These are phyloP conservation scores for Chiroxiphia lanceolata DNA, from an alignment of 2,797 vertebrate genomes.

Conservation along the genomic window DNA sequence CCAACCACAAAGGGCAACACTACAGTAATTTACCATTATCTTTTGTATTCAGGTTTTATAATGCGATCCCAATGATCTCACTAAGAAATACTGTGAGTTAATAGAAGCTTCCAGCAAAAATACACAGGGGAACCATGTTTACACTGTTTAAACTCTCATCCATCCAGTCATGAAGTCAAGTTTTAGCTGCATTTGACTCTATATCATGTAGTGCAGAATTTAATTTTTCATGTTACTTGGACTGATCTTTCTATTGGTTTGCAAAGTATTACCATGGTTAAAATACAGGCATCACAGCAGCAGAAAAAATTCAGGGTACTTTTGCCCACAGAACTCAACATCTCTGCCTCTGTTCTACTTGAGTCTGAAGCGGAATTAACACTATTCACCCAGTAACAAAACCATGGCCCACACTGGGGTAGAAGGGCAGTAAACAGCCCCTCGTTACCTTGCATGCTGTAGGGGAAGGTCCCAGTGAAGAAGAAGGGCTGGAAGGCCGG, in stretches of 20 bases:
- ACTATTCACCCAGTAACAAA: not conserved
- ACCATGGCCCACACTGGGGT: fast-evolving
- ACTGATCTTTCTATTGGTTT: not conserved
- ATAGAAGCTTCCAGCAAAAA: not conserved
- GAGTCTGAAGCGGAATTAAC: not conserved
- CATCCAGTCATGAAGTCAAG: not conserved
- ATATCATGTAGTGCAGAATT: not conserved
- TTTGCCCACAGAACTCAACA: not conserved
- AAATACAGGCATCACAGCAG: not conserved
- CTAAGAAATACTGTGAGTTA: not conserved
- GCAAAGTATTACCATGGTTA: not conserved
- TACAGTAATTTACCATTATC: not conserved
- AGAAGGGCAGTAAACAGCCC: fast-evolving
- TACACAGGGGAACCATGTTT: not conserved
- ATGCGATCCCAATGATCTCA: not conserved
- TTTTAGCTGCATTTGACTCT: not conserved
- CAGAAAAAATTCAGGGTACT: not conserved
- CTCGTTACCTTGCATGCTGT: slow-evolving; percentile 87
- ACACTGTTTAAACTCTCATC: not conserved
- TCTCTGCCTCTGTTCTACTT: not conserved
- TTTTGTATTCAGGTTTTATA: not conserved
- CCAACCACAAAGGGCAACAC: not conserved
- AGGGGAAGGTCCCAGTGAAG: slow-evolving; percentile 90
- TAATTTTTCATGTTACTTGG: not conserved
- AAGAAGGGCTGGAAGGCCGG: slow-evolving; percentile 92